phyloP scores from a whole-genome alignment of 2,888 invertebrate genomes.

The Tetramorium bicarinatum region DNA sequence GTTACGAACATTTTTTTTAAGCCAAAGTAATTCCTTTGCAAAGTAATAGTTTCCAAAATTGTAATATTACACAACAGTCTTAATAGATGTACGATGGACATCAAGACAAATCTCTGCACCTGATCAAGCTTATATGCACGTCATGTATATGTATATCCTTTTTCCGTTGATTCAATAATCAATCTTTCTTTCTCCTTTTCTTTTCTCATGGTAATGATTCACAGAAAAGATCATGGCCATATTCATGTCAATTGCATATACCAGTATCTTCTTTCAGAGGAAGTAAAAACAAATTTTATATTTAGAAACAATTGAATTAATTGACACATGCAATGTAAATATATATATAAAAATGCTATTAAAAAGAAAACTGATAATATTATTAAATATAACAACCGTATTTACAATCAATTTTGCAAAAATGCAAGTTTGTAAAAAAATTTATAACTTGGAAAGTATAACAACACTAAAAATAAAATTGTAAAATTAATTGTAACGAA shows the following conservation, averaged over 20 bases:
- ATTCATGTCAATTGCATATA: background rate
- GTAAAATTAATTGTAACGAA: background rate
- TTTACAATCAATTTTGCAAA: background rate
- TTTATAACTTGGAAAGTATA: background rate
- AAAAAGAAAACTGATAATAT: no score
- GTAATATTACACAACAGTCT: background rate
- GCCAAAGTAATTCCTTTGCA: background rate
- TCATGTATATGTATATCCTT: no score
- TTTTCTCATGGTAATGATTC: background rate
- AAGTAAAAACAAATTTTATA: background rate
- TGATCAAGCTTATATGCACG: constrained; percentile 10
- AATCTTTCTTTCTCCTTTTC: background rate
- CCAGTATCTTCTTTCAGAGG: background rate
- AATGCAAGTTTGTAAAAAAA: background rate
- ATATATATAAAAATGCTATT: no score
- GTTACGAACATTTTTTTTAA: background rate
- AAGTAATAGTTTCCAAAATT: background rate
- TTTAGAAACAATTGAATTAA: background rate
- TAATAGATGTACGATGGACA: background rate
- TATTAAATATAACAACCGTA: background rate
- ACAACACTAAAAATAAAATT: background rate
- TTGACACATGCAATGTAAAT: background rate
- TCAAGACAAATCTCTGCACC: background rate
- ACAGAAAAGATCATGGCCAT: background rate
- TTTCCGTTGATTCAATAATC: background rate